phyloP scores from a whole-genome alignment of 2,888 invertebrate species.

The Agrochola lota region DNA sequence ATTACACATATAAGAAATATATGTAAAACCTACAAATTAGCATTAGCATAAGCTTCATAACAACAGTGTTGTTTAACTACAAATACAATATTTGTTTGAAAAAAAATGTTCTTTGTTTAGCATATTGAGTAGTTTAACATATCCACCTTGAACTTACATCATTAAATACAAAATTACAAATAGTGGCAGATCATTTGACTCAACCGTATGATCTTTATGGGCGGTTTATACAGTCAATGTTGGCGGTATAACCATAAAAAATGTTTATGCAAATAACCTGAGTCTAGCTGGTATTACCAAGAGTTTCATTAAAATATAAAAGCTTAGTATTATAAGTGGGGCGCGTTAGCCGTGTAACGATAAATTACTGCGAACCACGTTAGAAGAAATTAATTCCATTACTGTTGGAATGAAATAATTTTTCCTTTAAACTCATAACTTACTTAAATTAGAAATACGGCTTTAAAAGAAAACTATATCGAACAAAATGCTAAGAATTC shows the following conservation, averaged over 20 bases:
- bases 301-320: constrained; percentile 63
- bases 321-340: constrained; percentile 48
- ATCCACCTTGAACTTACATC: constrained; percentile 50
- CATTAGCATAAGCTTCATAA: not conserved
- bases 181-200: constrained; percentile 48
- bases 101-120: constrained; percentile 7
- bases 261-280: constrained; percentile 62
- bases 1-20: not conserved
- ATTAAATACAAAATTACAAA: constrained; percentile 58
- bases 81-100: not conserved
- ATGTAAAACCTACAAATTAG: not conserved
- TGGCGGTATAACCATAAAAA: constrained; percentile 59
- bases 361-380: constrained; percentile 58
- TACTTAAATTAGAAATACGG: constrained; percentile 17
- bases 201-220: constrained; percentile 46
- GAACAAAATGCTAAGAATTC: constrained; percentile 11
- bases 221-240: constrained; percentile 55
- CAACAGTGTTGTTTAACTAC: not conserved
- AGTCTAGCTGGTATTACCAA: constrained; percentile 45
- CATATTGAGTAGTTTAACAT: constrained; percentile 10
- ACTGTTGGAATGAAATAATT: constrained; percentile 22
- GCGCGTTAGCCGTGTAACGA: constrained; percentile 48
- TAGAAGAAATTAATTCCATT: constrained; percentile 51
- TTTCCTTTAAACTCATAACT: constrained; percentile 18
- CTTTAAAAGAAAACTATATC: constrained; percentile 4